Evolutionary conservation across 2,888 invertebrate genomes (phyloP), one percentile per base, ranked within the genome.

Genomic region (Polylopha cassiicola): DNA sequence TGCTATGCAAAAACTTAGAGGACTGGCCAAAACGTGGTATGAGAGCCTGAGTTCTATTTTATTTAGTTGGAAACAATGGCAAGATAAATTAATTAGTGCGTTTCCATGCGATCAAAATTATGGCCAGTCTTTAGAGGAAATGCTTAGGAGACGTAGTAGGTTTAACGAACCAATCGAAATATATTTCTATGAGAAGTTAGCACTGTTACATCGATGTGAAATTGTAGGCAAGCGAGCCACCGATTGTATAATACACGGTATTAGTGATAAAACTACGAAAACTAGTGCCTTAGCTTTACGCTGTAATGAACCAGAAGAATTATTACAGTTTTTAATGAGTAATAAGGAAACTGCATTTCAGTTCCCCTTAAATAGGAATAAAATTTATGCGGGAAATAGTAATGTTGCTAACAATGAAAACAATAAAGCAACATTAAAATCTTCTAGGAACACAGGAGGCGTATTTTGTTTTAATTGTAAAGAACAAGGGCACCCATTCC

Each of bases 21-120:
- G 28, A 10, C 7, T 31, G 20, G 30, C 30, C 11, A 31, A 31
- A 11, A 14, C 14, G 2, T 31, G 30, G 30, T 31, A 21, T 5
- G 21, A 31, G 10, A 21, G 30, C 8, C 21, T 20, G 6, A 21
- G 14, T 4, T 14, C 30, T 1, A 31, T 31, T 11, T 7, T 31
- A 2, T 31, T 14, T 9, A 14, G 14, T 5, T 31, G 30, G 30
- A 8, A 6, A 2, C 14, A 31, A n/a, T 31, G 30, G 30, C 30
- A 31, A 14, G 9, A 4, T 1, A 31, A 31, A 9, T 6, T 31
- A 3, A 21, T 4, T 1, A 10, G n/a, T 14, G 23, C 23, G 7
- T 23, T 23, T 23, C 23, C 23, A 8, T 23, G 5, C 3, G 23
- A 23, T 3, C 23, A 23, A 7, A 23, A 23, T 5, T 23, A 23